Percentiles rank a stretch among this genome's conserved stretches.
phyloP scores from a whole-genome alignment of 2,888 invertebrate genomes.

The Tinea pellionella region DNA sequence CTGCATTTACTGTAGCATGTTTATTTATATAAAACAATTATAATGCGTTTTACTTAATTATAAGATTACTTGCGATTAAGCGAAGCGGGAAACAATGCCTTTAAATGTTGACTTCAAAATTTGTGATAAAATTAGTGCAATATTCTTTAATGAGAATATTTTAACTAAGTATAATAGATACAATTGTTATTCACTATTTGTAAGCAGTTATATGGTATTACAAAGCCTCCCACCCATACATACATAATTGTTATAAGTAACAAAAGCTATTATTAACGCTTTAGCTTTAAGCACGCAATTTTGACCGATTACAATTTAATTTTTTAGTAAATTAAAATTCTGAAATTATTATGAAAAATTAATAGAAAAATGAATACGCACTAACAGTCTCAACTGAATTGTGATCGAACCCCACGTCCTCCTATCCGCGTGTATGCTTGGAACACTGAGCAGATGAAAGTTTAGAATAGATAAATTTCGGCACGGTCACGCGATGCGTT shows the following conservation, averaged over 20 bases:
- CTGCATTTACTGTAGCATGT: neutral
- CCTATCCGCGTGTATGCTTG: no score
- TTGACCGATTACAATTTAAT: neutral
- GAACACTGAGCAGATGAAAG: no score
- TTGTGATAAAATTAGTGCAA: constrained; percentile 55
- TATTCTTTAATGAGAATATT: constrained; percentile 36
- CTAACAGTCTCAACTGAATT: no score
- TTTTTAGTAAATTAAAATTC: no score
- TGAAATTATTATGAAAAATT: no score
- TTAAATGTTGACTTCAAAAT: constrained; percentile 20
- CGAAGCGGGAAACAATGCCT: constrained; percentile 18
- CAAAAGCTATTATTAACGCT: neutral
- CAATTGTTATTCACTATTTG: neutral
- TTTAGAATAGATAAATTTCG: no score
- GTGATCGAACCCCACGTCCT: no score
- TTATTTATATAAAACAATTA: neutral
- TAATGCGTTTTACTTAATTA: neutral
- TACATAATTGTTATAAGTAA: neutral
- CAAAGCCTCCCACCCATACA: neutral
- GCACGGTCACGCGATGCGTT: no score
- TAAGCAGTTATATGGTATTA: neutral
- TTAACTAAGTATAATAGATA: neutral
- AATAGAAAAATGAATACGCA: no score
- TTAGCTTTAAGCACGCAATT: neutral
- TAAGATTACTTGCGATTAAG: neutral